Base-by-base conservation (phyloP, 2,888 invertebrate species). In the Harpalus rubripes region DNA sequence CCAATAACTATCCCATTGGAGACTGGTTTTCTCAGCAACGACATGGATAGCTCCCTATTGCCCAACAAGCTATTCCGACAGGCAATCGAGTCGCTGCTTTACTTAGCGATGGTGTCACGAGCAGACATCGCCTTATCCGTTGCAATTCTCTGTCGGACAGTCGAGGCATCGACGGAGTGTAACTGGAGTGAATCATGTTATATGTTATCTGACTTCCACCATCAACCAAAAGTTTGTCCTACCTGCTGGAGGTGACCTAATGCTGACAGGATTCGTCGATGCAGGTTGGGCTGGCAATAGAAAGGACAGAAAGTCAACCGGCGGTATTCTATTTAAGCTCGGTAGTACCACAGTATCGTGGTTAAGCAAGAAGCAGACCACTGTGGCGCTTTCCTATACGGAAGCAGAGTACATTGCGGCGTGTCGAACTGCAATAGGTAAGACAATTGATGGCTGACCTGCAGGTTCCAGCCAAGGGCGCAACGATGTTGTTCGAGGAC, bases 161-260 rank as follows among this genome's bases (percentile, higher is more conserved):
- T 81, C 6, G 41, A 58, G 15, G 8, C 39, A 10, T 41, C 81
- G 7, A 39, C 58, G 1, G 32, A 81, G 18, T 7, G 16, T 15
- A 63, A 86, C 52, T 85, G 72, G 83, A 80, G 16, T 61, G n/a
- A 85, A 86, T 59, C 44, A 80, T 16, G 82, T 79, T n/a, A 44
- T 86, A 3, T 65, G 63, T 16, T 86, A 84, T 52, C 88, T 89
- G 8, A 88, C 89, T 44, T 89, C 90, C 8, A n/a, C 72, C 6
- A 72, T 41, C 10, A 72, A 32, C 10, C 15, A 72, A 44, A 72
- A 72, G 39, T 41, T 72, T 0, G 39, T 15, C 5, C 8, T 41
- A 16, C 8, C 44, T 15, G n/a, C 72, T 12, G 8, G 18, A 0
- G 41, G 7, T 0, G 16, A 44, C 7, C 8, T 41, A 7, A 15